These are phyloP conservation scores for Perithous albicinctus DNA, from an alignment of 2,888 invertebrate genomes.

Conservation along the genomic window DNA sequence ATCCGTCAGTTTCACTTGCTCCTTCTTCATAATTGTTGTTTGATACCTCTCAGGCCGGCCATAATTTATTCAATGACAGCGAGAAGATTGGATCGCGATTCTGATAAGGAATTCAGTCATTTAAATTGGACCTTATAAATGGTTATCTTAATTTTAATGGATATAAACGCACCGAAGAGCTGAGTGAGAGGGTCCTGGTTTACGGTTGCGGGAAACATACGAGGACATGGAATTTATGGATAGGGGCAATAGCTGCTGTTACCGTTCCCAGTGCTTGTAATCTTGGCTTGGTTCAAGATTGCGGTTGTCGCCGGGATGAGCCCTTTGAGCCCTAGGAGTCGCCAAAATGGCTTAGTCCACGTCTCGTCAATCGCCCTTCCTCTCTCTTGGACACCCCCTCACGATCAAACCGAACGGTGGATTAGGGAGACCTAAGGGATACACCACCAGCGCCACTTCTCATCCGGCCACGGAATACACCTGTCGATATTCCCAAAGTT, in stretches of 20 bases:
- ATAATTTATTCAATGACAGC: too few species aligned
- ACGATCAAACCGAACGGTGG: constrained; percentile 29
- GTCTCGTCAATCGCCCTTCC: constrained; percentile 61
- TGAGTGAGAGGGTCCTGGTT: constrained; percentile 6
- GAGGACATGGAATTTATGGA: constrained; percentile 59
- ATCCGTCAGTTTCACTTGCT: too few species aligned
- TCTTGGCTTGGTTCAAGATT: constrained; percentile 64
- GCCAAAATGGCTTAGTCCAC: constrained; percentile 51
- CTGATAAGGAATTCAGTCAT: constrained; percentile 1
- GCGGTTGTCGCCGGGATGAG: constrained; percentile 54
- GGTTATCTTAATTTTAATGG: constrained; percentile 33
- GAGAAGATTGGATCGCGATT: too few species aligned
- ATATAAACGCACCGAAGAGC: constrained; percentile 19
- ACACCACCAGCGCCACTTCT: too few species aligned
- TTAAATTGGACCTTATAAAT: neutral
- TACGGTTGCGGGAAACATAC: constrained; percentile 13
- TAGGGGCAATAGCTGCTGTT: constrained; percentile 33
- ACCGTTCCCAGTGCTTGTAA: constrained; percentile 41
- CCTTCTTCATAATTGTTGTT: too few species aligned
- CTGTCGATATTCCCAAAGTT: neutral
- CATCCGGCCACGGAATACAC: too few species aligned
- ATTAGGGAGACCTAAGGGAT: constrained; percentile 26
- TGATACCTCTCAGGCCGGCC: too few species aligned
- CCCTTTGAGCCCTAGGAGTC: constrained; percentile 64
- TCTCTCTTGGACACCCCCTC: too few species aligned